A percentile compares a stretch with the other conserved stretches of the same genome.
Conservation (phyloP, 2,797 vertebrate genomes). For the Clarias platycephalus region DNA sequence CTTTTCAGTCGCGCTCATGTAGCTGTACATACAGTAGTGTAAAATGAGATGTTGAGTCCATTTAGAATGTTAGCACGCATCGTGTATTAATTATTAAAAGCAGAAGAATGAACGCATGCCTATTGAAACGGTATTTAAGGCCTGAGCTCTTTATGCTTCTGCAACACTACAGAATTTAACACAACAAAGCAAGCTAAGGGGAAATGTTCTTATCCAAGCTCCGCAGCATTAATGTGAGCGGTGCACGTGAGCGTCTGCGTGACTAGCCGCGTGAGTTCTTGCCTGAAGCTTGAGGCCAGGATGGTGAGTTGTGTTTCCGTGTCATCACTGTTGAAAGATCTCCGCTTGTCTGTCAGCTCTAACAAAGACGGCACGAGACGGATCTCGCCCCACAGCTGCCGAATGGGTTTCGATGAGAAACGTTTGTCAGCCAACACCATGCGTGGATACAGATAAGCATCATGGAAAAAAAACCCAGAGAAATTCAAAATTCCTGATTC, state of each 20-base stretch:
- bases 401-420: not conserved
- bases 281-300: not conserved
- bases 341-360: not conserved
- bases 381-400: not conserved
- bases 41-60: not conserved
- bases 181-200: not conserved
- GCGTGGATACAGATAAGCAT: too few species aligned
- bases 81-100: slow-evolving; percentile 1
- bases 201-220: not conserved
- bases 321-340: not conserved
- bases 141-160: not conserved
- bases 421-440: not conserved
- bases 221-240: not conserved
- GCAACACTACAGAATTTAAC: not conserved
- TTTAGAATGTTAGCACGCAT: not conserved
- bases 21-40: not conserved
- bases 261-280: not conserved
- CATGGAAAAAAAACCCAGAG: too few species aligned
- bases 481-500: too few species aligned
- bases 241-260: too few species aligned
- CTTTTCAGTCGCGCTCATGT: too few species aligned
- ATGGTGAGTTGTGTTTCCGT: not conserved
- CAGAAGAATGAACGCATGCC: not conserved
- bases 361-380: not conserved
- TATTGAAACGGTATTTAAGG: not conserved